Evolutionary conservation across 2,113 vertebrate genomes (phyloP).

Genomic region (Nyctibius bracteatus): DNA sequence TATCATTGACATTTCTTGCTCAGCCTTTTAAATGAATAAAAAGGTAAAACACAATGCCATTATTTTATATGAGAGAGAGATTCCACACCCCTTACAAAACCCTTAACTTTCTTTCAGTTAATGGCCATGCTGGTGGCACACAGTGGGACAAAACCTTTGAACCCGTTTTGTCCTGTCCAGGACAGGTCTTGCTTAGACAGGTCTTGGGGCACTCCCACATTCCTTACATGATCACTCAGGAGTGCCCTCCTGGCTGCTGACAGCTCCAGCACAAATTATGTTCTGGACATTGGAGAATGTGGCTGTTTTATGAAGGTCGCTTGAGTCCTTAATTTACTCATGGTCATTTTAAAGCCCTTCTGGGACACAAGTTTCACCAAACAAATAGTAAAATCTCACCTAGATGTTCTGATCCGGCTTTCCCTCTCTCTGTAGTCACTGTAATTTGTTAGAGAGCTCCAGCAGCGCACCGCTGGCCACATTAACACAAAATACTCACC

Average conservation of each 20-base stretch:
- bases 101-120: not conserved
- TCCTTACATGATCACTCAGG: not conserved
- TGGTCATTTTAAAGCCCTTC: not conserved
- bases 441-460: not conserved
- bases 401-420: not conserved
- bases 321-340: not conserved
- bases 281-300: not conserved
- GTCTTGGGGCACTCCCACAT: not conserved
- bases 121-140: not conserved
- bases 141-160: not conserved
- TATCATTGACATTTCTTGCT: not conserved
- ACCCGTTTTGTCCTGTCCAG: not conserved
- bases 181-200: not conserved
- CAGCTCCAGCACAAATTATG: not conserved
- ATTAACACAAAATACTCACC: constrained; percentile 78
- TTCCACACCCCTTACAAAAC: not conserved
- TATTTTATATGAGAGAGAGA: not conserved
- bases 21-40: not conserved
- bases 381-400: not conserved
- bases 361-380: not conserved
- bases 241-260: not conserved
- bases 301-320: not conserved
- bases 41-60: not conserved
- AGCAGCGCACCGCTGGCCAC: not conserved
- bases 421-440: not conserved